Evolutionary conservation across 2,113 vertebrate species (phyloP), one percentile per base, ranked within the genome.

Genomic region (Grus americana): DNA sequence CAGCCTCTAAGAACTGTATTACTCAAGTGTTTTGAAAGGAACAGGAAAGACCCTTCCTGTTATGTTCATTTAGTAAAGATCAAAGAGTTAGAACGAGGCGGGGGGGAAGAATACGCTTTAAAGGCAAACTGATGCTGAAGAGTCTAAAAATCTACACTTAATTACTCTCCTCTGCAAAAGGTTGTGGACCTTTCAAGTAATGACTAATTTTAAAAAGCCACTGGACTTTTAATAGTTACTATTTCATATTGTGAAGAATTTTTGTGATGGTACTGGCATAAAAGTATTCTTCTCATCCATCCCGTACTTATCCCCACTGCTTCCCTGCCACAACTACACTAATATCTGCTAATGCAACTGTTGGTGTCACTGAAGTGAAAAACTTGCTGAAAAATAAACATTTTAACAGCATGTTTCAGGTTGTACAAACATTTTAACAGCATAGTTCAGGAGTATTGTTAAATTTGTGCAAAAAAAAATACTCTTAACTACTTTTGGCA

Each of bases 11-110:
- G 81, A 93, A 76, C n/a, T 40, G 5, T 57, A 65, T 85, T 68
- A 79, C 72, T 92, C 61, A 36, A 32, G 24, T 57, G 66, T 58
- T 90, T 95, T 79, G 66, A 90, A 82, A 82, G 49, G 46, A 90
- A 92, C 19, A 70, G 62, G 71, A 93, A 96, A 90, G 70, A 50
- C 36, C 27, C 27, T 87, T 95, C 46, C 79, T 88, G 49, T 88
- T 88, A 54, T 24, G 23, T 21, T 88, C 15, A 46, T 46, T 86
- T 72, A 72, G 54, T 34, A 58, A 82, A 80, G 81, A 94, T 83
- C 84, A 96, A 90, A 93, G 78, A 85, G 30, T 42, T 54, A 62
- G 10, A 86, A 70, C 20, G 34, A 19, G 23, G 9, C 2, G 12
- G 4, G 3, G 2, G 12, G 4, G 15, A 12, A 65, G 15, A 17